A percentile compares a stretch with the other conserved stretches of the same genome.
Conservation (phyloP, 1,140 invertebrate species). For the Telenomus remus region DNA sequence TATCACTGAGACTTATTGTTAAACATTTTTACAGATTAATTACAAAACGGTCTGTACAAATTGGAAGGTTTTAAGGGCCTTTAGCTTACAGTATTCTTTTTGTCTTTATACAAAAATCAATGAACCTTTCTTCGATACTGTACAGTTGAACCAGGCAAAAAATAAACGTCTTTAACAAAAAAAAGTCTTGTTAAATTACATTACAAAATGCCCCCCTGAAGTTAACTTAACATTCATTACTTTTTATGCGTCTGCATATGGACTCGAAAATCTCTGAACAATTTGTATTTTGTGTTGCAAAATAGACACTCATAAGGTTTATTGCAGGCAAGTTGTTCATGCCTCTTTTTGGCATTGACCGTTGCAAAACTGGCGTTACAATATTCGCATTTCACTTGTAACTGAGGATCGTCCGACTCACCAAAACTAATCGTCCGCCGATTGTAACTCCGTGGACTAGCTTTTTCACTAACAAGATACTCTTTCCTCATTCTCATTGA, state of each 20-base stretch:
- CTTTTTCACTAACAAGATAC: slow-evolving; percentile 7
- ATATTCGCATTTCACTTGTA: slow-evolving; percentile 43
- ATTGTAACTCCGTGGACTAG: too few relatives aligned
- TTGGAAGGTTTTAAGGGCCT: too few relatives aligned
- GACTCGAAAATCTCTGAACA: slow-evolving; percentile 34
- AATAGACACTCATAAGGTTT: slow-evolving; percentile 42
- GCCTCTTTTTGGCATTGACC: slow-evolving; percentile 33
- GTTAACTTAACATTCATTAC: slow-evolving; percentile 6
- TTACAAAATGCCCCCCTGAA: too few relatives aligned
- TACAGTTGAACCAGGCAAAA: too few relatives aligned
- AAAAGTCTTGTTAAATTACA: too few relatives aligned
- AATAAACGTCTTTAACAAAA: too few relatives aligned
- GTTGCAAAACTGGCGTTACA: slow-evolving; percentile 37
- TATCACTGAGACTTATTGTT: too few relatives aligned
- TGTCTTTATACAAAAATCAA: too few relatives aligned
- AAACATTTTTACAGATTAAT: too few relatives aligned
- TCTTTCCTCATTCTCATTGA: slow-evolving; percentile 17
- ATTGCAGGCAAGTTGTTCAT: slow-evolving; percentile 39
- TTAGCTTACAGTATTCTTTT: too few relatives aligned
- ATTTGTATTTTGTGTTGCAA: slow-evolving; percentile 35
- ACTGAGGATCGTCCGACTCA: slow-evolving; percentile 22
- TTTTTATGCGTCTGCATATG: slow-evolving; percentile 46
- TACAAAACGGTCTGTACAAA: too few relatives aligned
- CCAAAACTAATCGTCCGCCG: slow-evolving; percentile 10
- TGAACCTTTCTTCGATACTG: too few relatives aligned